Evolutionary conservation across 2,113 vertebrate species (phyloP).

Genomic region (Pomatorhinus ruficollis): DNA sequence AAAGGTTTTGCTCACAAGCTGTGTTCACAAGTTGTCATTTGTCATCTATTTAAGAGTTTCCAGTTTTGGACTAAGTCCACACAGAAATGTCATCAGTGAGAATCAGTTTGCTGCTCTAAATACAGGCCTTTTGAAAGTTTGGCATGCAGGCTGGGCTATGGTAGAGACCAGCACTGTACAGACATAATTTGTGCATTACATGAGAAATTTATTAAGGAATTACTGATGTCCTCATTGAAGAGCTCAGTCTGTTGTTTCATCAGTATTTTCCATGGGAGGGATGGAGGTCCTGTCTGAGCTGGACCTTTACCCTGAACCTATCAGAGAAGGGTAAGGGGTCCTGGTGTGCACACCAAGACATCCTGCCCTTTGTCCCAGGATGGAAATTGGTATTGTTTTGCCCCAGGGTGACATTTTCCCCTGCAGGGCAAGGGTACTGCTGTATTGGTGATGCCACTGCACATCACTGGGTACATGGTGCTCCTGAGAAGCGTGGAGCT

Average conservation of each 20-base stretch:
- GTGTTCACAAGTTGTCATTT: background rate
- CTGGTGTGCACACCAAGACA: background rate
- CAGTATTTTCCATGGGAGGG: background rate
- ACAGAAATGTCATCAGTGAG: background rate
- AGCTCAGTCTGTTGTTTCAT: background rate
- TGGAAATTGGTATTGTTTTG: background rate
- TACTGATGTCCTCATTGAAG: background rate
- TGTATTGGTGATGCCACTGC: background rate
- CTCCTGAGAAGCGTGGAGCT: accelerated
- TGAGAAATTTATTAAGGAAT: background rate
- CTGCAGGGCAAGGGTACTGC: accelerated
- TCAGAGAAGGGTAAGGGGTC: background rate
- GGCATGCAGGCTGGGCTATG: background rate
- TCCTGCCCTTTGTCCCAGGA: background rate
- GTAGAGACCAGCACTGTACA: background rate
- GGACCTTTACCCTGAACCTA: background rate
- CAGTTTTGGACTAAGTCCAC: background rate
- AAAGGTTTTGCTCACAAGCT: background rate
- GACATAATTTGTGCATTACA: background rate
- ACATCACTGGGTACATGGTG: background rate
- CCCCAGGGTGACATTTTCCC: background rate
- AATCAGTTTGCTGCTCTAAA: conserved; percentile 36
- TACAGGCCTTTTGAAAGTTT: background rate
- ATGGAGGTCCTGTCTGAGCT: background rate
- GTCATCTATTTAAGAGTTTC: background rate